Evolutionary conservation across 2,113 vertebrate species (phyloP).

Genomic region (Camelus dromedarius): DNA sequence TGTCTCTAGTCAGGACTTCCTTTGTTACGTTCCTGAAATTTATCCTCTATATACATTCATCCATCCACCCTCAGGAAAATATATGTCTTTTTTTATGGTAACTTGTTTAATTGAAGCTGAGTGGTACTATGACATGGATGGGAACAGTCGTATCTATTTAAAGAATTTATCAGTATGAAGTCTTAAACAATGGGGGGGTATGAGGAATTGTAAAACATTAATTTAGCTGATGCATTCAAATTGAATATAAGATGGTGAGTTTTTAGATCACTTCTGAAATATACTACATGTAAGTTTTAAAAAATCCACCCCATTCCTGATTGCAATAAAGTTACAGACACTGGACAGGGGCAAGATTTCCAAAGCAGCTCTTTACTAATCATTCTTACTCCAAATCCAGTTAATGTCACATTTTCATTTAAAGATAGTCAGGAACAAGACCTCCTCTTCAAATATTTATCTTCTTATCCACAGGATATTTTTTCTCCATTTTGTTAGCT

Average conservation of each 20-base stretch:
- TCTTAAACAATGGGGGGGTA: not conserved
- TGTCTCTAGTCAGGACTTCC: not conserved
- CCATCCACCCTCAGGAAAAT: not conserved
- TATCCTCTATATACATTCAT: not conserved
- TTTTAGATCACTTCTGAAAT: constrained; percentile 1
- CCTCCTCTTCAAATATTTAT: not conserved
- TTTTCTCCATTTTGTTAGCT: not conserved
- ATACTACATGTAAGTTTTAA: not conserved
- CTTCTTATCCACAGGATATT: not conserved
- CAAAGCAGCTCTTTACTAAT: not conserved
- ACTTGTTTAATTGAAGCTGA: not conserved
- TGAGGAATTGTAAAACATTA: not conserved
- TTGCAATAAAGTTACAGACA: not conserved
- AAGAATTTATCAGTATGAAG: not conserved
- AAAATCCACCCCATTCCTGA: not conserved
- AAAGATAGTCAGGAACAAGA: not conserved
- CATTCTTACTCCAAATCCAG: not conserved
- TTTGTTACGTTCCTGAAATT: not conserved
- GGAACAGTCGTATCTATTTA: not conserved
- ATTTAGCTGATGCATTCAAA: not conserved
- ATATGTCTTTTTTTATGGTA: not conserved
- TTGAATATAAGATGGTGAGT: not conserved
- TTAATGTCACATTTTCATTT: not conserved
- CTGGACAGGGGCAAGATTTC: not conserved
- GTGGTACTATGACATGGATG: not conserved